These are phyloP conservation scores for Silurus lanzhouensis DNA, from an alignment of 2,797 vertebrate genomes.

Conservation along the genomic window DNA sequence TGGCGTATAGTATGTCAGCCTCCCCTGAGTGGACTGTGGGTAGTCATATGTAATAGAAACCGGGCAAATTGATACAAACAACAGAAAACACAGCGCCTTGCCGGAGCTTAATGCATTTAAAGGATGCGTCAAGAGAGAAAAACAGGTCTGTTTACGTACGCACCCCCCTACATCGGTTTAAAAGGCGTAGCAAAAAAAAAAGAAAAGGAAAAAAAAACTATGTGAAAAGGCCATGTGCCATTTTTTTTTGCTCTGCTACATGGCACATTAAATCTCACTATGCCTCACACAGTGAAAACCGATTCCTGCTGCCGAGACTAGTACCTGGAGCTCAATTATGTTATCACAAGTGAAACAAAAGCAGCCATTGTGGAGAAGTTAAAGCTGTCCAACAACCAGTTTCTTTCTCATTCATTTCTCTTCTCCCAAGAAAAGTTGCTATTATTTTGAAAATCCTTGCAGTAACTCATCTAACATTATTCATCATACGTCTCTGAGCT, in stretches of 20 bases:
- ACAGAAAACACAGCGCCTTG: constrained; percentile 43
- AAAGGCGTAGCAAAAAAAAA: constrained; percentile 28
- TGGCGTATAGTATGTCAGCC: constrained; percentile 47
- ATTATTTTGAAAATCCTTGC: background rate
- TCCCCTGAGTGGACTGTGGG: constrained; percentile 51
- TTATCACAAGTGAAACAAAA: constrained; percentile 56
- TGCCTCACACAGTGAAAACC: constrained; percentile 50
- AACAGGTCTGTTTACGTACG: constrained; percentile 42
- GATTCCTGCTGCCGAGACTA: constrained; percentile 33
- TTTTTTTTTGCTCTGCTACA: constrained; percentile 39
- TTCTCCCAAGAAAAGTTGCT: background rate
- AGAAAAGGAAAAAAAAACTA: background rate
- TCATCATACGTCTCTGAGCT: background rate
- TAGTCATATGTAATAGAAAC: constrained; percentile 57
- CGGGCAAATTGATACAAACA: constrained; percentile 56
- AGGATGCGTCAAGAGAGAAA: constrained; percentile 44
- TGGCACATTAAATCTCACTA: constrained; percentile 48
- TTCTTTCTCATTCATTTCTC: constrained; percentile 31
- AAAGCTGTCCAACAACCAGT: constrained; percentile 21
- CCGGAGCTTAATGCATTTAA: constrained; percentile 48
- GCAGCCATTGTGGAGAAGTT: constrained; percentile 45
- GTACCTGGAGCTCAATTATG: constrained; percentile 54
- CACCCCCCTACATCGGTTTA: constrained; percentile 6
- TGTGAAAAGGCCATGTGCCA: constrained; percentile 33
- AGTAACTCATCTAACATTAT: background rate